phyloP scores from a whole-genome alignment of 2,888 invertebrate species.

The Neuroscelio doddi region DNA sequence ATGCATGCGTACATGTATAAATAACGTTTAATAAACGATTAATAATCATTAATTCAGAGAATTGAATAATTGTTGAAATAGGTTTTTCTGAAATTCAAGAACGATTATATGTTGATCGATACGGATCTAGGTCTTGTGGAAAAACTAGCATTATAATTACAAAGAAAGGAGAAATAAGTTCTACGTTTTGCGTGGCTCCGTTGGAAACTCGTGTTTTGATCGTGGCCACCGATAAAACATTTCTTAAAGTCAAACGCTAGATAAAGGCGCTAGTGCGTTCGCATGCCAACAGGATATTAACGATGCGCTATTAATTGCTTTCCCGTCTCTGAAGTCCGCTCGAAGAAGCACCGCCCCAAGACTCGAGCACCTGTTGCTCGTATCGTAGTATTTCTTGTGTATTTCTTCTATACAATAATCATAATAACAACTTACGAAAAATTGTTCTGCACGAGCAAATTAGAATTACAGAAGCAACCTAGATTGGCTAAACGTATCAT shows the following conservation, averaged over 20 bases:
- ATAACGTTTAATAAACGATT: too few species aligned
- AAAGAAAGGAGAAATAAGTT: conserved; percentile 22
- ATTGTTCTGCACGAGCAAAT: conserved; percentile 30
- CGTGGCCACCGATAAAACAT: conserved; percentile 35
- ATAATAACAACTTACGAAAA: conserved; percentile 31
- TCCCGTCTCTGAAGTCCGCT: conserved; percentile 54
- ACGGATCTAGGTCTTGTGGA: conserved; percentile 11
- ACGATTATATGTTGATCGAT: conserved; percentile 12
- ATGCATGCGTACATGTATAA: too few species aligned
- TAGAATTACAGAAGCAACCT: conserved; percentile 34
- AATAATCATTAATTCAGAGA: too few species aligned
- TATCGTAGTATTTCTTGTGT: conserved; percentile 22
- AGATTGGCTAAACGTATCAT: background rate
- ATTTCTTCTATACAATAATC: conserved; percentile 28
- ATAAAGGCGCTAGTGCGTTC: conserved; percentile 55
- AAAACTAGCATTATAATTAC: conserved; percentile 28
- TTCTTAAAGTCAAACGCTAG: conserved; percentile 48
- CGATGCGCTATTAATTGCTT: conserved; percentile 65
- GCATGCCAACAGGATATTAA: conserved; percentile 65
- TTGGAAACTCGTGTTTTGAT: conserved; percentile 28
- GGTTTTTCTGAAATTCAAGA: conserved; percentile 1
- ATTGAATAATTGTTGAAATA: too few species aligned
- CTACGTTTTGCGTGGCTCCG: conserved; percentile 21
- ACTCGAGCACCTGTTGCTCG: conserved; percentile 42
- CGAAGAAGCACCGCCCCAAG: conserved; percentile 50